phyloP scores from a whole-genome alignment of 2,113 vertebrate species.

The Lontra canadensis region DNA sequence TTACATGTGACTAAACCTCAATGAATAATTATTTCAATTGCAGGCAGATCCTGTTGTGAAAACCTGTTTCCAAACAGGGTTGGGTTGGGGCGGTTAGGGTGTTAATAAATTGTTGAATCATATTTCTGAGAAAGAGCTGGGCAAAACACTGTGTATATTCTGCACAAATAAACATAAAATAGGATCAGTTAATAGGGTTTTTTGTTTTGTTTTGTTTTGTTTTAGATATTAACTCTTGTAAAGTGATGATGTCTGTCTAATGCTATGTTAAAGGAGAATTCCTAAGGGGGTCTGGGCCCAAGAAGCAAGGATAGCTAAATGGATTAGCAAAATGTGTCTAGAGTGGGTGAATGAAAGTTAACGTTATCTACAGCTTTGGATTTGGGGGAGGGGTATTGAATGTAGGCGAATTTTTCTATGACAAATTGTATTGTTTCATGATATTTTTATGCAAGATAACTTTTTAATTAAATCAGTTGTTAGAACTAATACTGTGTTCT shows the following conservation, averaged over 20 bases:
- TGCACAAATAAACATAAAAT: background rate
- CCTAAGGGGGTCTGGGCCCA: background rate
- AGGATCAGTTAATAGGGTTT: background rate
- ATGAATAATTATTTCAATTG: background rate
- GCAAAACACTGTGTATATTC: background rate
- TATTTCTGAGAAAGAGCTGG: background rate
- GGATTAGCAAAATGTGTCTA: background rate
- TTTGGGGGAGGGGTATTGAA: background rate
- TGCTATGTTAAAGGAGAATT: background rate
- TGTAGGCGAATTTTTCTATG: slow-evolving; percentile 5
- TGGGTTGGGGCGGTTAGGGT: background rate
- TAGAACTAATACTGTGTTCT: background rate
- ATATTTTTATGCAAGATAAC: slow-evolving; percentile 16
- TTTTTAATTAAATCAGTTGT: slow-evolving; percentile 7
- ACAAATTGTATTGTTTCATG: background rate
- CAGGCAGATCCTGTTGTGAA: background rate
- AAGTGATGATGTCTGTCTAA: background rate
- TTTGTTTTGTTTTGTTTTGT: background rate
- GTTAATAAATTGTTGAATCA: background rate
- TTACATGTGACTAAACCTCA: background rate
- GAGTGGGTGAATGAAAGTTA: background rate
- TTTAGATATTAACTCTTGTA: background rate
- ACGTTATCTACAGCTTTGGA: background rate
- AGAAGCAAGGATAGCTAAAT: slow-evolving; percentile 6
- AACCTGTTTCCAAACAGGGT: background rate